These are phyloP conservation scores for Turritopsis rubra DNA, from an alignment of 30 jellyfish, hydroid and myxozoan species.

Conservation along the genomic window DNA sequence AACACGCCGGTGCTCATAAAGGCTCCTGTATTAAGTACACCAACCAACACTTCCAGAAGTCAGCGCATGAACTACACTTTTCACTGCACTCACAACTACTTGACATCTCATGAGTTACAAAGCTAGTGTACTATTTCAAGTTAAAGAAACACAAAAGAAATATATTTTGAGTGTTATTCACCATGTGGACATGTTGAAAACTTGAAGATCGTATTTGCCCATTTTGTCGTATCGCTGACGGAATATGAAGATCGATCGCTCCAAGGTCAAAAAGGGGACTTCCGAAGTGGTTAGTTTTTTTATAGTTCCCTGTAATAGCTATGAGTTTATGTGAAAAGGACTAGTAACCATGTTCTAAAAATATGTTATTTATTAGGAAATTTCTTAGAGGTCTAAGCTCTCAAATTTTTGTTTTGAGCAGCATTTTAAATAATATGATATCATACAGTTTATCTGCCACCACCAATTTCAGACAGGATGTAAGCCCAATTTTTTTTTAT, in stretches of 20 bases:
- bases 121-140: not conserved
- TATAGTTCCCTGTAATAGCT: not conserved
- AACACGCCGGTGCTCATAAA: not conserved
- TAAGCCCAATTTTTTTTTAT: too few species aligned
- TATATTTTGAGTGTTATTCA: not conserved
- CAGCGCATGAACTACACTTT: not conserved
- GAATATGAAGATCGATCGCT: conserved; percentile 80
- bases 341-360: not conserved
- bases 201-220: not conserved
- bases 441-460: too few species aligned
- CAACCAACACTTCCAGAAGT: not conserved
- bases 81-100: not conserved
- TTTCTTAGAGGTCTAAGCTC: too few species aligned
- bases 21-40: not conserved
- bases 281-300: conserved; percentile 73
- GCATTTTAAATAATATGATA: too few species aligned
- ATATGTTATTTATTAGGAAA: not conserved
- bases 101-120: not conserved
- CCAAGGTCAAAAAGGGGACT: conserved; percentile 74
- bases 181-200: not conserved
- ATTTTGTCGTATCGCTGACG: not conserved
- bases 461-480: too few species aligned
- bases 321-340: too few species aligned
- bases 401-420: too few species aligned
- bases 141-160: not conserved